phyloP scores from a whole-genome alignment of 2,888 invertebrate genomes.

The Panopea generosa region DNA sequence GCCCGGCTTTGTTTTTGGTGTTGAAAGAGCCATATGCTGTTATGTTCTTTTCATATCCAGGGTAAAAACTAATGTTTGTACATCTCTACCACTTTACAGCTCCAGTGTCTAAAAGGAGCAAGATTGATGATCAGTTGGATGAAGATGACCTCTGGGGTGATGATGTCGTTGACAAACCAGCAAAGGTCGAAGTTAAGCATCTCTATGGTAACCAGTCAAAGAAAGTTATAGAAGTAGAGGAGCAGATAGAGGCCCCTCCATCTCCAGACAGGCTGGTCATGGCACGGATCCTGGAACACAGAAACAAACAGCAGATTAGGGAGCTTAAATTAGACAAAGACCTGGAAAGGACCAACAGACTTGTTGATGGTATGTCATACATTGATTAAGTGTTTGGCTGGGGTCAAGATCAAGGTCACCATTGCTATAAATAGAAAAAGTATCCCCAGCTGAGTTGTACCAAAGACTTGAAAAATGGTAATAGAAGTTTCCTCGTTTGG shows the following conservation, averaged over 20 bases:
- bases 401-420: background rate
- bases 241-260: conserved; percentile 25
- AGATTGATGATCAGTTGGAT: conserved; percentile 28
- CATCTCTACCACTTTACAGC: no score
- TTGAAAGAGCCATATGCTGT: no score
- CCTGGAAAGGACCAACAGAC: conserved; percentile 13
- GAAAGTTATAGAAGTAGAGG: background rate
- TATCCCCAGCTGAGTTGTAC: no score
- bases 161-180: conserved; percentile 7
- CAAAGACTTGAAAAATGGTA: no score
- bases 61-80: no score
- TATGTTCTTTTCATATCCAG: no score
- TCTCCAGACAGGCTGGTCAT: conserved; percentile 51
- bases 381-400: background rate
- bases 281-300: conserved; percentile 52
- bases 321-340: conserved; percentile 42
- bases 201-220: conserved; percentile 37
- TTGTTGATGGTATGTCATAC: conserved; percentile 25
- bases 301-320: conserved; percentile 32
- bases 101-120: conserved; percentile 40
- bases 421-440: background rate
- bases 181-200: conserved; percentile 26
- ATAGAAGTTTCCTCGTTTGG: no score
- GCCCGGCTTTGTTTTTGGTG: no score
- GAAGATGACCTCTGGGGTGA: conserved; percentile 53